Percentiles rank a stretch among this genome's conserved stretches.
phyloP scores from a whole-genome alignment of 2,113 vertebrate genomes.

The Carassius auratus region DNA sequence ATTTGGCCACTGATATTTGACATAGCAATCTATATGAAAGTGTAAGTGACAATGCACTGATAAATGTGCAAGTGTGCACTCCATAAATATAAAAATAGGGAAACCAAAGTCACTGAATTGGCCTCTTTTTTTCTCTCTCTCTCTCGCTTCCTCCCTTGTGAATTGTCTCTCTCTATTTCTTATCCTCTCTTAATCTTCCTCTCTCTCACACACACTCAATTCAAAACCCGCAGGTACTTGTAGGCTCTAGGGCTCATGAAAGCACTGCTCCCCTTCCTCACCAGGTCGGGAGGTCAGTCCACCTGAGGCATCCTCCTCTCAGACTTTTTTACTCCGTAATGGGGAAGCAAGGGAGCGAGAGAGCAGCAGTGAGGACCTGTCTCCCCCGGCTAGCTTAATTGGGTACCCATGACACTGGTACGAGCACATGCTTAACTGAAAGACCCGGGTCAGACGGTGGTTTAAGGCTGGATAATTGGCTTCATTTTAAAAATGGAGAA shows the following conservation, averaged over 20 bases:
- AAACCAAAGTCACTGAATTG: not conserved
- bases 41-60: conserved; percentile 7
- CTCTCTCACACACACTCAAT: conserved; percentile 2
- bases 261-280: conserved; percentile 63
- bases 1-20: not conserved
- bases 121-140: conserved; percentile 1
- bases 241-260: conserved; percentile 61
- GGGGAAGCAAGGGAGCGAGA: conserved; percentile 70
- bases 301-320: conserved; percentile 65
- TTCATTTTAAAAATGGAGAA: conserved; percentile 52
- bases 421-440: conserved; percentile 71
- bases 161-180: not conserved
- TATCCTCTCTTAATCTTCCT: conserved; percentile 54
- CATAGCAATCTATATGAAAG: not conserved
- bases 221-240: conserved; percentile 56
- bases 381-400: conserved; percentile 74
- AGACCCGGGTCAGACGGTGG: conserved; percentile 58
- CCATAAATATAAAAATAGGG: conserved; percentile 15
- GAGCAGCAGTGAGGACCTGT: conserved; percentile 60
- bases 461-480: conserved; percentile 58
- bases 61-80: not conserved
- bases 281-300: conserved; percentile 68
- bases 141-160: not conserved
- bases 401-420: conserved; percentile 68
- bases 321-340: conserved; percentile 73